These are phyloP conservation scores for Ptychodera flava DNA, from an alignment of 35 echinoderm and acorn worm genomes.

Conservation along the genomic window DNA sequence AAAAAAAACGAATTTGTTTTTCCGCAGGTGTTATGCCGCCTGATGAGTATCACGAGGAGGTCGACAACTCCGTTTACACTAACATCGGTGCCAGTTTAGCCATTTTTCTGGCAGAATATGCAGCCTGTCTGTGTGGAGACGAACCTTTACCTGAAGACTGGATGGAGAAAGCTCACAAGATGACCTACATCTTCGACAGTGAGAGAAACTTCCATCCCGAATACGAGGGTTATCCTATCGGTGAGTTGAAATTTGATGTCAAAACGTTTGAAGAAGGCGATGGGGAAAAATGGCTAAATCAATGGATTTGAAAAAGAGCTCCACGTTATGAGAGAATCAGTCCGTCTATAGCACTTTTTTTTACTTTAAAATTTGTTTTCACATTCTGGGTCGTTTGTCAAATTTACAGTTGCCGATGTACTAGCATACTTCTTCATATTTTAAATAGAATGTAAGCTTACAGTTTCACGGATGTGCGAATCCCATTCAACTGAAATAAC, in stretches of 20 bases:
- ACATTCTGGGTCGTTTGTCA: not conserved
- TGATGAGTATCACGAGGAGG: slow-evolving; percentile 10
- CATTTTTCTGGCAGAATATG: slow-evolving; percentile 4
- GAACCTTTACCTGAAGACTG: not conserved
- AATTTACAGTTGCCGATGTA: not conserved
- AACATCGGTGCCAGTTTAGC: slow-evolving; percentile 16
- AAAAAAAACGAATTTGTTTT: too few species aligned
- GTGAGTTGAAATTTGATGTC: too few species aligned
- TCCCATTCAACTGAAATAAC: too few species aligned
- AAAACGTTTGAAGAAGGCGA: too few species aligned
- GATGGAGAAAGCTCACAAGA: not conserved
- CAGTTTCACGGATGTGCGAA: too few species aligned
- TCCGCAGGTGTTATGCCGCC: slow-evolving; percentile 21
- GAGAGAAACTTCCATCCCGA: slow-evolving; percentile 9
- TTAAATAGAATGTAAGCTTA: too few species aligned
- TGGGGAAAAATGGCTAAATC: too few species aligned
- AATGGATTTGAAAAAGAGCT: too few species aligned
- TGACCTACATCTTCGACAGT: not conserved
- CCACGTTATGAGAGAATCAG: too few species aligned
- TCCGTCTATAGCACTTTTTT: too few species aligned
- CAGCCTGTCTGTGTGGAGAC: slow-evolving; percentile 7
- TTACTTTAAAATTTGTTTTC: too few species aligned
- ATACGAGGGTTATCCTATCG: slow-evolving; percentile 16
- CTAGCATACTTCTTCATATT: too few species aligned
- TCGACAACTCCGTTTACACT: slow-evolving; percentile 17